Base-by-base conservation (phyloP, 2,797 vertebrate genomes). In the Vespertilio murinus region DNA sequence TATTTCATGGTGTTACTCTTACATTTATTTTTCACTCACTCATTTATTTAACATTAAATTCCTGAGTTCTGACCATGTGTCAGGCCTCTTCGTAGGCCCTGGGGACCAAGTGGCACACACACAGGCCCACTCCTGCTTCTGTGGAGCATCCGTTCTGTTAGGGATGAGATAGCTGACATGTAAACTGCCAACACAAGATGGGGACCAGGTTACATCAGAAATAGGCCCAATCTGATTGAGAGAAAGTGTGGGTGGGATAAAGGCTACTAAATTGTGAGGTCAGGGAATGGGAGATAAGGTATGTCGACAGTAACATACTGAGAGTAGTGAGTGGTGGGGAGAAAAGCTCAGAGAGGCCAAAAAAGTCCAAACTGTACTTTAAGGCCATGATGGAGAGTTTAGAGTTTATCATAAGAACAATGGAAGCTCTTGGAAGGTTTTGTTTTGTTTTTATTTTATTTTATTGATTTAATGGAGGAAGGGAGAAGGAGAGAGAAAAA, bases 61-160 rank as follows among this genome's bases (percentile, higher is more conserved):
- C n/a, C 25, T 70, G 49, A 75, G 33, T 17, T 56, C 56, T 0
- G 0, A 42, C 42, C 45, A 49, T 0, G 2, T 70, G 49, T 22
- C 18, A 67, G 49, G 14, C 12, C 64, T n/a, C 35, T n/a, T 20
- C 9, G 3, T n/a, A 59, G 5, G 67, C 30, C 38, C 52, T 25
- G 54, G 69, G 47, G 42, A 35, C 6, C 47, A 22, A 28, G 59
- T 17, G 20, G 52, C 49, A 17, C 65, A 52, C 54, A 65, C 25
- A n/a, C 2, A 22, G 25, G 42, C 35, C 1, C 23, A 28, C 17
- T 0, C 5, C n/a, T 22, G 17, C 6, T 64, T 22, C n/a, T 8
- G n/a, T 2, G 25, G 47, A 33, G 10, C 22, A 11, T 28, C n/a
- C 13, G 5, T 40, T 75, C 70, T 28, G 30, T 33, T 70, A 18